A percentile compares a stretch with the other conserved stretches of the same genome.
Conservation (phyloP, 2,797 vertebrate genomes). For the Oophaga sylvatica region DNA sequence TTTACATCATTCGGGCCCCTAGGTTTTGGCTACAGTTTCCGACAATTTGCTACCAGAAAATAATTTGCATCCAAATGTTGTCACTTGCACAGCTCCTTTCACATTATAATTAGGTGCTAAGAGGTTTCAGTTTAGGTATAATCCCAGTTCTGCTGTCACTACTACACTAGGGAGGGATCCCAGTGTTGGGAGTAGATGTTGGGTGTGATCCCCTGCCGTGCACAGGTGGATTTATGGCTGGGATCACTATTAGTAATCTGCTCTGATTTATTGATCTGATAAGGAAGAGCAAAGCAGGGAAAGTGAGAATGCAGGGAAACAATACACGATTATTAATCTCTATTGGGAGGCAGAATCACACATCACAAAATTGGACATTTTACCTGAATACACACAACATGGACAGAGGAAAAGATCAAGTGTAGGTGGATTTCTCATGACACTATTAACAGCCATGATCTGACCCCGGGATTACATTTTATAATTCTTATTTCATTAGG, state of each 20-base stretch:
- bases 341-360: not conserved
- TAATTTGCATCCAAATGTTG: not conserved
- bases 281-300: slow-evolving; percentile 14
- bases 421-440: not conserved
- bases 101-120: slow-evolving; percentile 45
- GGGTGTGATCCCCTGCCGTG: not conserved
- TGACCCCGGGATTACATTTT: not conserved
- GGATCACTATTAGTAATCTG: not conserved
- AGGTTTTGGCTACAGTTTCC: not conserved
- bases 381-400: not conserved
- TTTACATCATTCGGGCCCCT: not conserved
- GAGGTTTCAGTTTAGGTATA: slow-evolving; percentile 2
- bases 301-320: not conserved
- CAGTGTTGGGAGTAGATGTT: not conserved
- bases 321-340: not conserved
- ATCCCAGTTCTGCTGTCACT: not conserved
- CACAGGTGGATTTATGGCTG: slow-evolving; percentile 8
- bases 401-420: not conserved
- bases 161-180: too few relatives aligned
- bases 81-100: slow-evolving; percentile 16
- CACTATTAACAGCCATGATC: not conserved
- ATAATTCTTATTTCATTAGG: not conserved
- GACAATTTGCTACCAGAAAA: not conserved
- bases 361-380: not conserved
- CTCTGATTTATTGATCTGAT: slow-evolving; percentile 35